Percentiles rank a stretch among this genome's conserved stretches.
These are phyloP conservation scores for Synanthedon tipuliformis DNA, from an alignment of 2,888 invertebrate species.

Conservation along the genomic window DNA sequence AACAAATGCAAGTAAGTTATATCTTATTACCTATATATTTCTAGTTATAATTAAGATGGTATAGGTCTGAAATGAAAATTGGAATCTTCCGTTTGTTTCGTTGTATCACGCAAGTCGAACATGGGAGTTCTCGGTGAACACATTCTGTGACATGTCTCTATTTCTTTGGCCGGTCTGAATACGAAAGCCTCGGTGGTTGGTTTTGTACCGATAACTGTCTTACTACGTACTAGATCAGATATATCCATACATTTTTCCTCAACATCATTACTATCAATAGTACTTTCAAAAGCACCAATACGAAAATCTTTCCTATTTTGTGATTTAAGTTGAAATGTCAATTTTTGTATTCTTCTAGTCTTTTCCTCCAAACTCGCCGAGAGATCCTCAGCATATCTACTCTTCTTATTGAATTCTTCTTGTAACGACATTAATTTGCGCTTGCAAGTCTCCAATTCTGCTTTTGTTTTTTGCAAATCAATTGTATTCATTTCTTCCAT, in stretches of 20 bases:
- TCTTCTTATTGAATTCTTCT: conserved; percentile 51
- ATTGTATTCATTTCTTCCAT: conserved; percentile 56
- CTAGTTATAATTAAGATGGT: conserved; percentile 22
- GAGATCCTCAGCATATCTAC: conserved; percentile 55
- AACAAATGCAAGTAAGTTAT: conserved; percentile 80
- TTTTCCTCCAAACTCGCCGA: conserved; percentile 54
- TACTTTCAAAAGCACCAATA: conserved; percentile 28
- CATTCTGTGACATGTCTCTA: conserved; percentile 29
- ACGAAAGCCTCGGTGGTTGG: conserved; percentile 45
- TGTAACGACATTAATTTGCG: conserved; percentile 53
- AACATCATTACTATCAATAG: conserved; percentile 14
- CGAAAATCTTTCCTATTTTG: conserved; percentile 52
- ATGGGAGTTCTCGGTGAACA: conserved; percentile 54
- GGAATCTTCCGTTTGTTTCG: conserved; percentile 18
- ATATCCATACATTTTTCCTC: conserved; percentile 54
- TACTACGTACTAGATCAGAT: conserved; percentile 35
- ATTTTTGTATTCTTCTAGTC: conserved; percentile 54
- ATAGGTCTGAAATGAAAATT: conserved; percentile 50
- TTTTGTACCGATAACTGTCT: conserved; percentile 22
- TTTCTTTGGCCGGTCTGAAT: conserved; percentile 47
- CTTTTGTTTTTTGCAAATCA: conserved; percentile 56
- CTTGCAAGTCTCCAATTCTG: conserved; percentile 57
- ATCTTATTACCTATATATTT: conserved; percentile 3
- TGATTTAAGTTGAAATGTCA: conserved; percentile 54
- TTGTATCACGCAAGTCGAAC: conserved; percentile 49